Base-by-base conservation (phyloP, 2,113 vertebrate species). In the Ophiodon elongatus region DNA sequence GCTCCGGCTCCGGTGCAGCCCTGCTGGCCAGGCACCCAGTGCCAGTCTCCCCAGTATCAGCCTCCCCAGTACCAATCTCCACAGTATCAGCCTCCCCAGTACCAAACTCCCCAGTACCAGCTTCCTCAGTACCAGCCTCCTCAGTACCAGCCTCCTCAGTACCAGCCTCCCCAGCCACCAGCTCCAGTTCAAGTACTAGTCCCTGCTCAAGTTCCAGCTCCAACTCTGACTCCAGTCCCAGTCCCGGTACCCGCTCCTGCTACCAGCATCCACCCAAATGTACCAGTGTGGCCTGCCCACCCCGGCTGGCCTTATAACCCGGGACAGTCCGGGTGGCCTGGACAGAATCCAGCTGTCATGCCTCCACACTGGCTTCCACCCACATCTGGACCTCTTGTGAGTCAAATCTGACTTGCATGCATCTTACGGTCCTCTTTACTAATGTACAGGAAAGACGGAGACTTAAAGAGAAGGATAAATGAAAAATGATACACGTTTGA, bases 261-360 rank as follows among this genome's bases (percentile, higher is more conserved):
- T 13, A 4, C 86, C 11, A 76, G 66, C 43, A 31, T 83, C 70
- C 91, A 78, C 41, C 88, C 89, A 27, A 75, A 47, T 52, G 31
- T 83, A 31, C 69, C 86, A 6, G 81, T 76, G 4, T 95, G 94
- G 94, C 75, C 87, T 8, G 69, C 79, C 41, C 80, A 84, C 56
- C 86, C 85, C 4, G 66, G 85, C 5, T 96, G 95, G 95, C 83
- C 90, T 23, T 94, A 93, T 74, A 93, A 95, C 86, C 95, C 95
- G 0, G 95, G 95, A 27, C 95, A 96, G 82, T 90, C 95, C 2
- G 94, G 94, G 4, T 96, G 95, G 95, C 95, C 95, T 1, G 93
- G 91, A 29, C 95, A 96, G 88, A 75, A 57, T 60, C 94, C 88
- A 4, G 31, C 84, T 27, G 19, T 85, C 7, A 25, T 89, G 66